phyloP scores from a whole-genome alignment of 2,113 vertebrate species.

The Stigmatopora argus region DNA sequence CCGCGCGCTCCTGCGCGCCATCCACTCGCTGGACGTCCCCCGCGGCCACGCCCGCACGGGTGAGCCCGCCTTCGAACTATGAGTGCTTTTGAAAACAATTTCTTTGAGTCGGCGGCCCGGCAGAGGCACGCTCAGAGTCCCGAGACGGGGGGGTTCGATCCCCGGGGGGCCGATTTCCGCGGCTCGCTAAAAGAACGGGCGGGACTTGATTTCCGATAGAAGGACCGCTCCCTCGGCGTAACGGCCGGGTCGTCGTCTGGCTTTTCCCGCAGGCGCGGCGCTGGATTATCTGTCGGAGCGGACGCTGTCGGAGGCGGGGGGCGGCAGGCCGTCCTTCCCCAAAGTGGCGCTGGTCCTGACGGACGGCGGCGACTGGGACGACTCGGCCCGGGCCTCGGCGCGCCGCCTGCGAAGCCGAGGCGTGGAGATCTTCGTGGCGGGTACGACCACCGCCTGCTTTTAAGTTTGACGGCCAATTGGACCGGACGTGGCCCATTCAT shows the following conservation, averaged over 20 bases:
- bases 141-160: too few species aligned
- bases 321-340: conserved; percentile 83
- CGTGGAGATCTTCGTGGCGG: conserved; percentile 91
- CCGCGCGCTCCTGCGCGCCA: conserved; percentile 77
- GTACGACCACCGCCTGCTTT: conserved; percentile 69
- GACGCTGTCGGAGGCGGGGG: conserved; percentile 77
- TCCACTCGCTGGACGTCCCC: conserved; percentile 83
- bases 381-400: conserved; percentile 80
- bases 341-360: conserved; percentile 91
- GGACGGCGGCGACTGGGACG: conserved; percentile 85
- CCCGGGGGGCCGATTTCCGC: too few species aligned
- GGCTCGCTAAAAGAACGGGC: too few species aligned
- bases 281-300: conserved; percentile 80
- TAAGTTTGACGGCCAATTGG: too few species aligned
- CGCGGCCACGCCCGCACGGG: conserved; percentile 89
- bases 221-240: too few species aligned
- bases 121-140: too few species aligned
- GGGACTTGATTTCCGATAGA: too few species aligned
- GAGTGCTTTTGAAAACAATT: too few species aligned
- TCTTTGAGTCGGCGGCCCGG: too few species aligned
- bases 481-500: too few species aligned
- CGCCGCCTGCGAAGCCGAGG: conserved; percentile 79
- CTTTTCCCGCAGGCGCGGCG: conserved; percentile 76
- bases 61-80: conserved; percentile 1
- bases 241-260: too few species aligned